These are phyloP conservation scores for Anisognathus igniventris DNA, from an alignment of 2,797 vertebrate species.

Conservation along the genomic window DNA sequence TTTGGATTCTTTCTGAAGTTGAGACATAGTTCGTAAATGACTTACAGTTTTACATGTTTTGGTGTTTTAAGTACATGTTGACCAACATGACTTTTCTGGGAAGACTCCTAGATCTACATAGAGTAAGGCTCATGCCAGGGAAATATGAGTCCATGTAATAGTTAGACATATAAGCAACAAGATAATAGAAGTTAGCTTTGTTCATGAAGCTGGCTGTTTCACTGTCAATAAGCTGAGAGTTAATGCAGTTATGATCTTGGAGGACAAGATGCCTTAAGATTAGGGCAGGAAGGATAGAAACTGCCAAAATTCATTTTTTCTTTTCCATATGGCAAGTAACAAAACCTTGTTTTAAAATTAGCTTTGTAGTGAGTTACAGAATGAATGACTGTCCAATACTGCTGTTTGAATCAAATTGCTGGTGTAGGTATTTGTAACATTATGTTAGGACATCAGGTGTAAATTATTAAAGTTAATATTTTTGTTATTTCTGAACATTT, in stretches of 20 bases:
- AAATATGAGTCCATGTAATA: neutral
- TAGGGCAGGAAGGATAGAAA: neutral
- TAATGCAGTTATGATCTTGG: neutral
- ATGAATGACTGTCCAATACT: neutral
- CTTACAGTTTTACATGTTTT: neutral
- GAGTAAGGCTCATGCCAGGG: neutral
- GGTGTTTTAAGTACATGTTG: neutral
- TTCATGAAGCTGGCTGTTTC: neutral
- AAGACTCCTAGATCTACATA: neutral
- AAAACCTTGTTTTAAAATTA: neutral
- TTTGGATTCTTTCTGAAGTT: neutral
- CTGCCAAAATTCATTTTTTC: neutral
- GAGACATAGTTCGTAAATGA: neutral
- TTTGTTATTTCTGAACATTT: neutral
- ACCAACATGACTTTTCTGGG: neutral
- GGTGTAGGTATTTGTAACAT: neutral
- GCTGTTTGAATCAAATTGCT: neutral
- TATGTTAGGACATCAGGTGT: neutral
- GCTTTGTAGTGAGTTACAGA: neutral
- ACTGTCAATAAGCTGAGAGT: neutral
- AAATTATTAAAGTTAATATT: neutral
- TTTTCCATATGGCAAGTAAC: neutral
- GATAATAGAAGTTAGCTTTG: neutral
- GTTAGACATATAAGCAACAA: neutral
- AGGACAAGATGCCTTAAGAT: neutral